Conservation (phyloP, 2,888 invertebrate genomes). For the Fragum whitleyi region DNA sequence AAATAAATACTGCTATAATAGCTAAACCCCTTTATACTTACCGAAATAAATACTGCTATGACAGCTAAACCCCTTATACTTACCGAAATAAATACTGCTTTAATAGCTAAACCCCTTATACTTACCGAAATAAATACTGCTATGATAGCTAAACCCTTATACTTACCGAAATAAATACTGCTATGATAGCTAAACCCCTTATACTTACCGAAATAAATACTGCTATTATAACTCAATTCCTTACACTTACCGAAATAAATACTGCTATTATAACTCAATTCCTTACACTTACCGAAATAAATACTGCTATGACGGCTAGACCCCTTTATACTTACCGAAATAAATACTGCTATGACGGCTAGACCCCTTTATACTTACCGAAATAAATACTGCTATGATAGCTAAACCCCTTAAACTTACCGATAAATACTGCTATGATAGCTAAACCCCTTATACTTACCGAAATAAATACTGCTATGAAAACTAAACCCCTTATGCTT, state of each 20-base stretch:
- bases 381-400: slow-evolving; percentile 59
- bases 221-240: slow-evolving; percentile 63
- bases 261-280: no score
- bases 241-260: slow-evolving; percentile 58
- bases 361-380: no score
- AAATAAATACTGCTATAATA: slow-evolving; percentile 60
- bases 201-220: slow-evolving; percentile 66
- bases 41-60: slow-evolving; percentile 60
- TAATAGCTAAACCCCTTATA: slow-evolving; percentile 62
- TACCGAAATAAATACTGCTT: slow-evolving; percentile 65
- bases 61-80: slow-evolving; percentile 49
- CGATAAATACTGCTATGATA: slow-evolving; percentile 59
- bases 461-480: neutral
- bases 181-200: no score
- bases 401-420: slow-evolving; percentile 58
- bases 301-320: slow-evolving; percentile 59
- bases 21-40: slow-evolving; percentile 67
- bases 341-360: slow-evolving; percentile 62
- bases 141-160: slow-evolving; percentile 28
- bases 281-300: slow-evolving; percentile 56
- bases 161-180: slow-evolving; percentile 23
- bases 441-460: slow-evolving; percentile 64
- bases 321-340: slow-evolving; percentile 58
- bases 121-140: slow-evolving; percentile 23
- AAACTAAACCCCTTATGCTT: slow-evolving; percentile 23